A percentile compares a stretch with the other conserved stretches of the same genome.
Conservation (phyloP, 2,888 invertebrate genomes). For the Steinernema scapterisci region DNA sequence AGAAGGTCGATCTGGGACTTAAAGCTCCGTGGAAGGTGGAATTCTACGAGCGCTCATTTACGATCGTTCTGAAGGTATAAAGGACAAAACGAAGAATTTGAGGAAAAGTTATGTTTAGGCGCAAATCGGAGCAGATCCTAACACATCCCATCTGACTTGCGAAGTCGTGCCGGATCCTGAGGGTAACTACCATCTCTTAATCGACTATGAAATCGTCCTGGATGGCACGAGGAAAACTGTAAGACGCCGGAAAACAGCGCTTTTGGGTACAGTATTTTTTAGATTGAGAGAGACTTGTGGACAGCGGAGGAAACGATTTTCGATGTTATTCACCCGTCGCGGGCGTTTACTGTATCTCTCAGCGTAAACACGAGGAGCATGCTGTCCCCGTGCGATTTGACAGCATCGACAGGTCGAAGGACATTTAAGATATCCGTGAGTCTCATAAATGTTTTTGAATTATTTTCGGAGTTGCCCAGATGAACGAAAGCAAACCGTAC, state of each 20-base stretch:
- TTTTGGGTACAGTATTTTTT: constrained; percentile 14
- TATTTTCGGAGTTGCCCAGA: not conserved
- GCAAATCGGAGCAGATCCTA: not conserved
- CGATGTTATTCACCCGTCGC: not conserved
- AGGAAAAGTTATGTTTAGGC: no score
- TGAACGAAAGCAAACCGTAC: constrained; percentile 36
- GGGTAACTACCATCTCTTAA: constrained; percentile 35
- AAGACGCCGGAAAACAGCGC: no score
- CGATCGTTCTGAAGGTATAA: constrained; percentile 21
- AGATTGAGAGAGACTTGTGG: constrained; percentile 46
- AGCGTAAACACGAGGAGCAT: constrained; percentile 7
- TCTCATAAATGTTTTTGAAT: not conserved
- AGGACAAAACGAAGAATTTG: no score
- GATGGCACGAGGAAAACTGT: constrained; percentile 30
- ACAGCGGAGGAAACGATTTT: constrained; percentile 35
- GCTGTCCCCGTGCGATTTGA: constrained; percentile 27
- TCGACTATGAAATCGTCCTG: constrained; percentile 37
- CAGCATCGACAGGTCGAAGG: not conserved
- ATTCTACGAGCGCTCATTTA: constrained; percentile 14
- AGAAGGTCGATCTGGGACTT: not conserved
- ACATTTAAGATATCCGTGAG: not conserved
- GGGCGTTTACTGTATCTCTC: not conserved
- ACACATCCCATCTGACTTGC: not conserved
- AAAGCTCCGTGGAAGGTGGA: not conserved
- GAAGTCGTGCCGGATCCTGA: not conserved